A percentile compares a stretch with the other conserved stretches of the same genome.
These are phyloP conservation scores for Phthorimaea operculella DNA, from an alignment of 1,140 invertebrate genomes.

Conservation along the genomic window DNA sequence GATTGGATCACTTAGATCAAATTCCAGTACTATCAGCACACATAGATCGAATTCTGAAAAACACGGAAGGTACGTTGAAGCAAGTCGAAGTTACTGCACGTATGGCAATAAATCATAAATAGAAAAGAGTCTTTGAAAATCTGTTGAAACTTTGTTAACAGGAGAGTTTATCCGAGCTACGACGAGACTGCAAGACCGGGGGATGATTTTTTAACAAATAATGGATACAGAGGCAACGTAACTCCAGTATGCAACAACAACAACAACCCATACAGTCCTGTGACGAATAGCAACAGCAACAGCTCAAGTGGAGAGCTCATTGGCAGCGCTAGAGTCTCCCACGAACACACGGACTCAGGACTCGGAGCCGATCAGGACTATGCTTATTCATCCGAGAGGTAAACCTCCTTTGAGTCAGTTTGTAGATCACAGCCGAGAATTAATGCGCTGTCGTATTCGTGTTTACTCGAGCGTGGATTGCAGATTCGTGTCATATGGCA, in stretches of 20 bases:
- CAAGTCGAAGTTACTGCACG: too few species aligned
- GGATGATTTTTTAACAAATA: conserved; percentile 54
- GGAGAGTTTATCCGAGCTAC: conserved; percentile 53
- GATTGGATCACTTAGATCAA: conserved; percentile 62
- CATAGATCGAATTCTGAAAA: conserved; percentile 47
- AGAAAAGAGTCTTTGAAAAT: too few species aligned
- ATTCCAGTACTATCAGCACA: conserved; percentile 59
- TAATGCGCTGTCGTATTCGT: too few species aligned
- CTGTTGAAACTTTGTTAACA: conserved; percentile 24
- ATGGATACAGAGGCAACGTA: conserved; percentile 47
- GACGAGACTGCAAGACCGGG: conserved; percentile 40
- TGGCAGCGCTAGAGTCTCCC: conserved; percentile 69
- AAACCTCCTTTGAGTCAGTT: not conserved
- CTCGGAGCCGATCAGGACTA: conserved; percentile 76
- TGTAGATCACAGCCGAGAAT: too few species aligned
- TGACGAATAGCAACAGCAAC: conserved; percentile 63
- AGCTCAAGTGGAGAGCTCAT: conserved; percentile 66
- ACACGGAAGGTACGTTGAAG: conserved; percentile 48
- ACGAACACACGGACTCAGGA: conserved; percentile 76
- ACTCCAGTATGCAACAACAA: conserved; percentile 45
- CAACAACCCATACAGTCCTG: conserved; percentile 56
- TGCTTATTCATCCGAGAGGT: conserved; percentile 73
- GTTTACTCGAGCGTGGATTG: too few species aligned
- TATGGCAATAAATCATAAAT: too few species aligned
- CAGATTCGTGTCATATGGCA: too few species aligned